Percentiles rank a stretch among this genome's conserved stretches.
Conservation (phyloP, 64 coral and sea anemone genomes). For the Stichodactyla mertensii region DNA sequence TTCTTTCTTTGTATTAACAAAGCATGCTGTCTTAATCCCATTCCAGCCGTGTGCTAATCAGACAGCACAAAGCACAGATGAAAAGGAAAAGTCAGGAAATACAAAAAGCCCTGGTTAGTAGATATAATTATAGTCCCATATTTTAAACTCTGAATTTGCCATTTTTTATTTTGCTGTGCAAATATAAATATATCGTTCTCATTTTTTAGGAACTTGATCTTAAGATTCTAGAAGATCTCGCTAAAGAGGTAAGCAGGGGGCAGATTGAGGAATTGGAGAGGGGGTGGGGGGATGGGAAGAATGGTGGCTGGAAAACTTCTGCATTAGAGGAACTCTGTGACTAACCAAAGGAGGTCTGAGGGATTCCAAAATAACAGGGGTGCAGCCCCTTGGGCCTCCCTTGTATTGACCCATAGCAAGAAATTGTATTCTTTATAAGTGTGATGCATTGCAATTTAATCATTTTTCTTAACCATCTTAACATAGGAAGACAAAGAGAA, state of each 20-base stretch:
- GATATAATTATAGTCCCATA: not conserved
- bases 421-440: no score
- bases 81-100: constrained; percentile 96
- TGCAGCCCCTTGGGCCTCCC: no score
- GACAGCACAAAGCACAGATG: constrained; percentile 99
- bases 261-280: no score
- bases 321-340: not conserved
- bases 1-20: no score
- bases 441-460: not conserved
- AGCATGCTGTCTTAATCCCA: not conserved
- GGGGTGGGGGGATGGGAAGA: no score
- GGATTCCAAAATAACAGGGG: no score
- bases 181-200: no score
- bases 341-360: not conserved
- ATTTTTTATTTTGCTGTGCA: no score
- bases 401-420: not conserved
- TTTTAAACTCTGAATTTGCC: no score
- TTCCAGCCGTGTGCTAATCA: constrained; percentile 83
- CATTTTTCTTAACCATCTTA: not conserved
- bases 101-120: constrained; percentile 87
- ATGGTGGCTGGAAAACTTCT: no score
- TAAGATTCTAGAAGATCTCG: constrained; percentile 72
- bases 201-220: constrained; percentile 77
- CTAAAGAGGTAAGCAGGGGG: constrained; percentile 52
- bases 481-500: constrained; percentile 81